Conservation (phyloP, 2,888 invertebrate genomes). For the Siphlonurus alternatus region DNA sequence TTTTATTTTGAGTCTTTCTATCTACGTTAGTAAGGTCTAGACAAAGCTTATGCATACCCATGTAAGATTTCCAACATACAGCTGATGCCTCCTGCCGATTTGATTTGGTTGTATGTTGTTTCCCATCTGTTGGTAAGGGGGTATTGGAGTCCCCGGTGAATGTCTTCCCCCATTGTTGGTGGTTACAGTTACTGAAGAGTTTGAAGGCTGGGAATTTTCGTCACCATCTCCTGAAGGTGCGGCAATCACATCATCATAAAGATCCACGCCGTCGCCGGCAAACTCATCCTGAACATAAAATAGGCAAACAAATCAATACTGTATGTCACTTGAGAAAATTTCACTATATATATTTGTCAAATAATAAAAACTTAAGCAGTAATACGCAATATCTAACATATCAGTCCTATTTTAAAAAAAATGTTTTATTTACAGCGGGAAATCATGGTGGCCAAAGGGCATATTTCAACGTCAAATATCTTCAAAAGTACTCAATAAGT, state of each 20-base stretch:
- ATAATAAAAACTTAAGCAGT: neutral
- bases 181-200: constrained; percentile 28
- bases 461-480: neutral
- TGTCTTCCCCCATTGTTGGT: constrained; percentile 18
- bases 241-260: constrained; percentile 90
- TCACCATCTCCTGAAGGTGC: constrained; percentile 43
- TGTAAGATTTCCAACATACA: constrained; percentile 95
- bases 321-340: neutral
- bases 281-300: constrained; percentile 49
- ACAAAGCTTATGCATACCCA: too few relatives aligned
- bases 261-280: constrained; percentile 74
- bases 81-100: constrained; percentile 64
- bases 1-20: too few relatives aligned
- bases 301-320: constrained; percentile 4
- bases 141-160: constrained; percentile 28
- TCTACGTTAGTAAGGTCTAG: too few relatives aligned
- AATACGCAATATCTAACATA: neutral
- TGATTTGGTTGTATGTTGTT: constrained; percentile 50
- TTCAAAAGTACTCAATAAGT: neutral
- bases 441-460: neutral
- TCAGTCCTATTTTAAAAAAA: too few relatives aligned
- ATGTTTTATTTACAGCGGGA: neutral
- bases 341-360: neutral
- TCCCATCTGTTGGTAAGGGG: constrained; percentile 48
- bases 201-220: constrained; percentile 40